Percentiles rank a stretch among this genome's conserved stretches.
Evolutionary conservation across 1,140 invertebrate species (phyloP).

Genomic region (Spodoptera frugiperda): DNA sequence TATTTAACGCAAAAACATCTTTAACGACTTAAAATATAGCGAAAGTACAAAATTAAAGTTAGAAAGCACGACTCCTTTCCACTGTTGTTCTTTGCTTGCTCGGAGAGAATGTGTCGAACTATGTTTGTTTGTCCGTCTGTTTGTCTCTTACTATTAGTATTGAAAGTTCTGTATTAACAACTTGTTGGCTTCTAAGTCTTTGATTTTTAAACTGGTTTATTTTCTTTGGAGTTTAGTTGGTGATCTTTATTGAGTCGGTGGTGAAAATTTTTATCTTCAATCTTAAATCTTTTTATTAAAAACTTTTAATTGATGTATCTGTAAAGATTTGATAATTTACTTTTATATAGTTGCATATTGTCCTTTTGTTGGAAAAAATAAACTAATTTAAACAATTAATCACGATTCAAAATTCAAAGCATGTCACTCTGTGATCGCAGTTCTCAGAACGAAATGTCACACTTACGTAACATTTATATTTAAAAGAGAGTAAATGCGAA

Average conservation of each 20-base stretch:
- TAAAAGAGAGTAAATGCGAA: too few relatives aligned
- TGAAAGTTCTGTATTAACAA: slow-evolving; percentile 36
- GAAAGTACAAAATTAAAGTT: slow-evolving; percentile 41
- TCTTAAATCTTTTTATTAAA: too few relatives aligned
- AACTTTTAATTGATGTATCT: too few relatives aligned
- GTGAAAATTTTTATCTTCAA: too few relatives aligned
- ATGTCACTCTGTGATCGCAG: too few relatives aligned
- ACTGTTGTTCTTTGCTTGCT: slow-evolving; percentile 33
- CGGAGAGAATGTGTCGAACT: slow-evolving; percentile 45
- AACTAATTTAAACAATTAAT: too few relatives aligned
- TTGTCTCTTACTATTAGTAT: slow-evolving; percentile 41
- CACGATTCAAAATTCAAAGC: too few relatives aligned
- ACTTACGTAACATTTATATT: too few relatives aligned
- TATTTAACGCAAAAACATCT: background rate
- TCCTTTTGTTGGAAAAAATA: too few relatives aligned
- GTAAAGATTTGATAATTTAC: too few relatives aligned
- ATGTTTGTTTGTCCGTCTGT: slow-evolving; percentile 24
- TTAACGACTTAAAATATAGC: slow-evolving; percentile 5
- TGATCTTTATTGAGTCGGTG: background rate
- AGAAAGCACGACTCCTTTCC: slow-evolving; percentile 8
- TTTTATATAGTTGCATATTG: too few relatives aligned
- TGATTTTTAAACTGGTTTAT: background rate
- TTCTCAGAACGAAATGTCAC: too few relatives aligned
- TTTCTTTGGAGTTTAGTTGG: background rate
- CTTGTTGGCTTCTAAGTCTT: slow-evolving; percentile 9